Evolutionary conservation across 2,113 vertebrate species (phyloP).

Genomic region (Camelus dromedarius): DNA sequence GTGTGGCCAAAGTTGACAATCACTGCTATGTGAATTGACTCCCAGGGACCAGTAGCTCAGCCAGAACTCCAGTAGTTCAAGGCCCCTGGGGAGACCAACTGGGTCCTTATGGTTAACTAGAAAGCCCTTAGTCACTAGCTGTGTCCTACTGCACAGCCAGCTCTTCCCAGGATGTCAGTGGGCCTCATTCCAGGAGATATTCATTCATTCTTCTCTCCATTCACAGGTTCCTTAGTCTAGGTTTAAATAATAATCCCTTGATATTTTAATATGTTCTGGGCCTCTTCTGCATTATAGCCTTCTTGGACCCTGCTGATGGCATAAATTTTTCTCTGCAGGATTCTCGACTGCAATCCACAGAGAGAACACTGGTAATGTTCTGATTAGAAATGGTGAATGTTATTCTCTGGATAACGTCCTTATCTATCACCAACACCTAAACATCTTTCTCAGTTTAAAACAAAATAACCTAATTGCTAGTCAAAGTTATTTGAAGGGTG

Average conservation of each 20-base stretch:
- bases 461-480: not conserved
- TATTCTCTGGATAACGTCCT: not conserved
- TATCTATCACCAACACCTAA: slow-evolving; percentile 2
- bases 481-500: not conserved
- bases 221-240: not conserved
- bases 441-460: not conserved
- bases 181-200: not conserved
- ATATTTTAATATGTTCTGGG: slow-evolving; percentile 40
- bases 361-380: slow-evolving; percentile 13
- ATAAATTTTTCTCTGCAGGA: not conserved
- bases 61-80: not conserved
- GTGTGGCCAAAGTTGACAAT: not conserved
- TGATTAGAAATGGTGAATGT: slow-evolving; percentile 22
- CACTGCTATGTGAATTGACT: not conserved
- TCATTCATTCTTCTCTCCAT: not conserved
- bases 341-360: not conserved
- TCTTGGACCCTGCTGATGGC: not conserved
- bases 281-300: not conserved
- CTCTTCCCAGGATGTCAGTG: not conserved
- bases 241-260: slow-evolving; percentile 35
- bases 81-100: not conserved
- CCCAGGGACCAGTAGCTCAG: not conserved
- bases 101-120: not conserved
- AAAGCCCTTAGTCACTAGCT: not conserved
- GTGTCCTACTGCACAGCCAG: not conserved